Percentiles rank a stretch among this genome's conserved stretches.
These are phyloP conservation scores for Sander lucioperca DNA, from an alignment of 2,113 vertebrate species.

Conservation along the genomic window DNA sequence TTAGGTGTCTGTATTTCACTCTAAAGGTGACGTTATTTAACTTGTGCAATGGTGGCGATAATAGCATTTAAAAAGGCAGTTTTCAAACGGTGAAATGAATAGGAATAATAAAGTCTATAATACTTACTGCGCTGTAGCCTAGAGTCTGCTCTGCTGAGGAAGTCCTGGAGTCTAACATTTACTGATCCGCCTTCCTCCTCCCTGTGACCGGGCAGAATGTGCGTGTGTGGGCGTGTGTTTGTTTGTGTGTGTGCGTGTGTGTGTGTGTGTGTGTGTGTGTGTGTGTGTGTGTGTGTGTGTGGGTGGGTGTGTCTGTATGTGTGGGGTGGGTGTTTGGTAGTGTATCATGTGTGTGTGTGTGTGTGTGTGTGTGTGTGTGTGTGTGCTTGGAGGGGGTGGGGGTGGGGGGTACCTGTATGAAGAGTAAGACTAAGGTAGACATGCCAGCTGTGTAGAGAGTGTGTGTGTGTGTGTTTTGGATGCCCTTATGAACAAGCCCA, in stretches of 20 bases:
- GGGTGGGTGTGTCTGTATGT: too few relatives aligned
- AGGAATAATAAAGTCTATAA: not conserved
- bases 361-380: slow-evolving; percentile 36
- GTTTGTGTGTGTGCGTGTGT: slow-evolving; percentile 6
- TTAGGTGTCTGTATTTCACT: too few relatives aligned
- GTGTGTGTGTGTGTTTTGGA: slow-evolving; percentile 36
- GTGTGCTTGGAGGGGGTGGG: too few relatives aligned
- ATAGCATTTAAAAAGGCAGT: too few relatives aligned
- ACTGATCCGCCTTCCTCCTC: slow-evolving; percentile 57
- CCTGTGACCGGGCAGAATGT: not conserved
- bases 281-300: not conserved
- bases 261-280: slow-evolving; percentile 21
- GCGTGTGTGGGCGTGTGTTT: not conserved
- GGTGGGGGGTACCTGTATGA: too few relatives aligned
- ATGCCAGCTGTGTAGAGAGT: not conserved
- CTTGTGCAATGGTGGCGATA: not conserved
- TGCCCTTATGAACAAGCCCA: slow-evolving; percentile 20
- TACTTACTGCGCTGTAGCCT: slow-evolving; percentile 53
- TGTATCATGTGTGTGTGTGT: too few relatives aligned
- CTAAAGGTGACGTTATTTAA: not conserved
- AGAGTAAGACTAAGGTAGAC: too few relatives aligned
- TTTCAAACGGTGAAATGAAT: accelerated
- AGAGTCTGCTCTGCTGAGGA: slow-evolving; percentile 22
- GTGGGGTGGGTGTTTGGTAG: too few relatives aligned
- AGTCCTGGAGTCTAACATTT: slow-evolving; percentile 40